Base-by-base conservation (phyloP, 2,888 invertebrate genomes). In the Parnassius apollo region DNA sequence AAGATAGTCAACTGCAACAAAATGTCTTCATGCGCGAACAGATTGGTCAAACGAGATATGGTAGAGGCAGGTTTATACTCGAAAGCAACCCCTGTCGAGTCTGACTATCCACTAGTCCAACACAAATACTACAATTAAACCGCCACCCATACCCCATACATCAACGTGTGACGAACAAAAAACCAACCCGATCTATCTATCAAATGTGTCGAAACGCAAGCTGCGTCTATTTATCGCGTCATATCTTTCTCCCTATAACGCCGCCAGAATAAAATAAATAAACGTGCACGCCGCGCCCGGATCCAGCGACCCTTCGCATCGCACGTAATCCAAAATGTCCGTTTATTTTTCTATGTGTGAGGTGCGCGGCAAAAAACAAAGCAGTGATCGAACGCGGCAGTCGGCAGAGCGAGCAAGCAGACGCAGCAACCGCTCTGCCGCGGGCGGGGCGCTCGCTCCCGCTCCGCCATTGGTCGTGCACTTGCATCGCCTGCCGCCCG, bases 251-350 rank as follows among this genome's bases (percentile, higher is more conserved):
- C 86, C 83, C 85, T 81, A 76, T 78, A 81, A 81, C 82, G 83
- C 82, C 75, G 77, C 77, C 73, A 83, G 81, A 88, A 89, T 88
- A 89, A 89, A 89, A 89, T 88, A 89, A 89, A 89, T 90, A 89
- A 86, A 84, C 74, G 80, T 75, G 75, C 71, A 73, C 69, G 74
- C 76, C 77, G 77, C 77, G 81, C 87, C 88, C 88, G 88, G 80
- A 86, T 84, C 86, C 83, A 83, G 77, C 81, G 88, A 86, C 91
- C 90, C 91, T 87, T 83, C 82, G 74, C 76, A 64, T 65, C 70
- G 76, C 77, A 79, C 83, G 82, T 85, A 84, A 87, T 88, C 83
- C 91, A 91, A 90, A 90, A 91, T 91, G 91, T 91, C 91, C 88
- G 90, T 88, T 91, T 87, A 87, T 89, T 91, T 88, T 88, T 89